Evolutionary conservation across 2,113 vertebrate species (phyloP).

Genomic region (Fregetta grallaria): DNA sequence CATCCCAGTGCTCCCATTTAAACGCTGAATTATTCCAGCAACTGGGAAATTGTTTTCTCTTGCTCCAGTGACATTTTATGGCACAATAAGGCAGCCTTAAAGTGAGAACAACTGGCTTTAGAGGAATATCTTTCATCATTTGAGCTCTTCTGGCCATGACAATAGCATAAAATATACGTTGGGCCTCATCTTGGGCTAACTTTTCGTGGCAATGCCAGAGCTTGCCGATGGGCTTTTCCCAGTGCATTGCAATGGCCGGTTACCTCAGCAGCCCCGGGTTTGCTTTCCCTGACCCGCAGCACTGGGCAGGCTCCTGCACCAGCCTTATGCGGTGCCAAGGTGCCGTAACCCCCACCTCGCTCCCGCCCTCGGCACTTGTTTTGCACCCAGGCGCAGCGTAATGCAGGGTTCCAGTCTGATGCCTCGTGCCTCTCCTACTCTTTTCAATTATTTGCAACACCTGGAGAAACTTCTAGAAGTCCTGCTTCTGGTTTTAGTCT

Average conservation of each 20-base stretch:
- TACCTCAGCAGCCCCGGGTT: not conserved
- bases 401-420: rapidly evolving
- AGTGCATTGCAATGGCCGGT: rapidly evolving
- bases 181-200: not conserved
- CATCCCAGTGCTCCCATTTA: not conserved
- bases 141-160: not conserved
- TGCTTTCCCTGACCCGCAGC: not conserved
- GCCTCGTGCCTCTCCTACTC: not conserved
- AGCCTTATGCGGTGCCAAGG: not conserved
- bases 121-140: not conserved
- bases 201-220: not conserved
- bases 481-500: not conserved
- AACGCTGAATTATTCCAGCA: not conserved
- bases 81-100: not conserved
- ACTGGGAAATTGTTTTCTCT: not conserved
- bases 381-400: rapidly evolving
- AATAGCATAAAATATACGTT: not conserved
- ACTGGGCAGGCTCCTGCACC: not conserved
- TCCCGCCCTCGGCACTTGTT: not conserved
- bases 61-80: not conserved
- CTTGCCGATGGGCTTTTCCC: not conserved
- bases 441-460: not conserved
- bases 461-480: not conserved
- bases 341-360: rapidly evolving
- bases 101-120: not conserved